Evolutionary conservation across 2,888 invertebrate species (phyloP).

Genomic region (Cerastoderma edule): DNA sequence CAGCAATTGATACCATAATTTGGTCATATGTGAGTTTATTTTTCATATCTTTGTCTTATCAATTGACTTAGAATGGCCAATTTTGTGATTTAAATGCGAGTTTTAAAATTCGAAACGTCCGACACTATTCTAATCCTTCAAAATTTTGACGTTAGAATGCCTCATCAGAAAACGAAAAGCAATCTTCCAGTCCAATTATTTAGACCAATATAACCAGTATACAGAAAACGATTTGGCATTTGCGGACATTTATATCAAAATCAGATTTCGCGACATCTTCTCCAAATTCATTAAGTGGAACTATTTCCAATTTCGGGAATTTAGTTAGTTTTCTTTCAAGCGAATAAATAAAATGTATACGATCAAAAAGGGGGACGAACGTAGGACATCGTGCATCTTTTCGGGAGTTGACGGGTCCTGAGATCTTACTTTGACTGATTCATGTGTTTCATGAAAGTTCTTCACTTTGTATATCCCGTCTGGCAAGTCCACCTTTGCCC

Average conservation of each 20-base stretch:
- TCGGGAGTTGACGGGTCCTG: neutral
- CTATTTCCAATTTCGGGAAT: too few species aligned
- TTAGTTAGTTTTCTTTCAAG: too few species aligned
- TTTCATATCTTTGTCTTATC: too few species aligned
- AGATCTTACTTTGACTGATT: neutral
- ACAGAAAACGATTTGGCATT: neutral
- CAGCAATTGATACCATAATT: too few species aligned
- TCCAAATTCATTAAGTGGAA: neutral
- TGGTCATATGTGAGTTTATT: too few species aligned
- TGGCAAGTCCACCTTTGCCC: conserved; percentile 49
- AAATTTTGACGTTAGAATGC: too few species aligned
- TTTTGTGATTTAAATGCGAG: too few species aligned
- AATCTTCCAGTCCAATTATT: neutral
- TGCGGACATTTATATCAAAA: neutral
- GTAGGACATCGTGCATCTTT: too few species aligned
- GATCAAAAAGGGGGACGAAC: conserved; percentile 6
- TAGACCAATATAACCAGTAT: neutral
- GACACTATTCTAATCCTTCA: too few species aligned
- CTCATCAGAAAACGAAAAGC: too few species aligned
- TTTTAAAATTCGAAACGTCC: too few species aligned
- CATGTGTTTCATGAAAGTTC: conserved; percentile 42
- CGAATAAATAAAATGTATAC: neutral
- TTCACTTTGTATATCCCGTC: conserved; percentile 63
- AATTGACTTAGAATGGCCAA: too few species aligned
- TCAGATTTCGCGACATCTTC: neutral